Evolutionary conservation across 2,113 vertebrate genomes (phyloP).

Genomic region (Puffinus mauretanicus): DNA sequence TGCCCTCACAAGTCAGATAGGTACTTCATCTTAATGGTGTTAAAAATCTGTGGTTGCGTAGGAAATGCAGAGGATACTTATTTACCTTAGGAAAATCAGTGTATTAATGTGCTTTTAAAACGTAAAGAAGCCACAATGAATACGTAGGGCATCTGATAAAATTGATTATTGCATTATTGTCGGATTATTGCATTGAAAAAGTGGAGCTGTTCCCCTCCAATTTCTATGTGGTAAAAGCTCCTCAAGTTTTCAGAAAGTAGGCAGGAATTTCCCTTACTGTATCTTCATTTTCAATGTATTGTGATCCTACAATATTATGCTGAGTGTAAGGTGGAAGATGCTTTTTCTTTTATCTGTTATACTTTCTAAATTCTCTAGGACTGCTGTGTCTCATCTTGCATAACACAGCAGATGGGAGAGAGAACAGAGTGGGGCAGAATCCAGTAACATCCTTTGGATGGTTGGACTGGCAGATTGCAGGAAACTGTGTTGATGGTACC

Average conservation of each 20-base stretch:
- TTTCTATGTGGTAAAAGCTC: not conserved
- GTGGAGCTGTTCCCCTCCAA: not conserved
- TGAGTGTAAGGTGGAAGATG: not conserved
- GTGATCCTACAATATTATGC: not conserved
- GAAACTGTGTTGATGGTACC: constrained; percentile 62
- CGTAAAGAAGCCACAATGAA: not conserved
- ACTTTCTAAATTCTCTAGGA: constrained; percentile 30
- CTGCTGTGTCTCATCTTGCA: constrained; percentile 60
- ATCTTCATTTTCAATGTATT: not conserved
- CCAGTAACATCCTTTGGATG: constrained; percentile 64
- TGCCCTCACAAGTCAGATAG: not conserved
- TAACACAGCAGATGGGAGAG: constrained; percentile 72
- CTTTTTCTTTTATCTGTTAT: not conserved
- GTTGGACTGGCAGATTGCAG: constrained; percentile 70
- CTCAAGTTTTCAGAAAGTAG: not conserved
- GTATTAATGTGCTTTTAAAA: not conserved
- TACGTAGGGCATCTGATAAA: not conserved
- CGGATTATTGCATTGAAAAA: not conserved
- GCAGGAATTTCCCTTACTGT: not conserved
- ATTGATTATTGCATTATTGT: not conserved
- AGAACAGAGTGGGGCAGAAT: constrained; percentile 53
- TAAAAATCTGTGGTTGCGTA: not conserved
- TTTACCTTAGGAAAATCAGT: not conserved
- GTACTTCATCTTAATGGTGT: not conserved
- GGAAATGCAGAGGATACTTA: not conserved